These are phyloP conservation scores for Lophotis ruficrista DNA, from an alignment of 2,113 vertebrate species.

Conservation along the genomic window DNA sequence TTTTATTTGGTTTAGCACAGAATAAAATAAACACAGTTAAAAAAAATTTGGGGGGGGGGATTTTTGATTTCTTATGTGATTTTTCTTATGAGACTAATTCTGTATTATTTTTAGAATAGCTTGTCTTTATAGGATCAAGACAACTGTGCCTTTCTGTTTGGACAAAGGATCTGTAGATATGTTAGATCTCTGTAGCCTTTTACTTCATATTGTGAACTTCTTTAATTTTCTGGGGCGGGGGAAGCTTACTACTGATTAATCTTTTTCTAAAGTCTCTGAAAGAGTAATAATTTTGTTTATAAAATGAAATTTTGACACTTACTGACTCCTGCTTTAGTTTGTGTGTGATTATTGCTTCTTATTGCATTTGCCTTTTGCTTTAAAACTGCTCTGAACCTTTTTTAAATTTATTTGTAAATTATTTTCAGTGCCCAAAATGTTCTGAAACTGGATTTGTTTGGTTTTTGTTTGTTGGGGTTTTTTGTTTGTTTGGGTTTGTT, in stretches of 20 bases:
- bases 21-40: background rate
- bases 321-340: background rate
- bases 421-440: background rate
- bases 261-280: background rate
- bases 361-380: background rate
- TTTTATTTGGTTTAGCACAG: background rate
- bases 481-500: no score
- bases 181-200: background rate
- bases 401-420: background rate
- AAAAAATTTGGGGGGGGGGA: background rate
- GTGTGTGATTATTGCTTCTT: background rate
- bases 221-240: background rate
- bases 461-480: background rate
- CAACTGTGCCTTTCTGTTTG: background rate
- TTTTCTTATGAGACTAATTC: background rate
- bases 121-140: background rate
- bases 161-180: background rate
- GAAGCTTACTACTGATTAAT: background rate
- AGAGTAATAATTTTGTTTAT: background rate
- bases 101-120: background rate
- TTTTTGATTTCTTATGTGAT: background rate
- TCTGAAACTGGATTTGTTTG: background rate
- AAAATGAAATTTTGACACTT: background rate
- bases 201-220: background rate
- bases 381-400: background rate